Base-by-base conservation (phyloP, 2,113 vertebrate genomes). In the Datnioides undecimradiatus region DNA sequence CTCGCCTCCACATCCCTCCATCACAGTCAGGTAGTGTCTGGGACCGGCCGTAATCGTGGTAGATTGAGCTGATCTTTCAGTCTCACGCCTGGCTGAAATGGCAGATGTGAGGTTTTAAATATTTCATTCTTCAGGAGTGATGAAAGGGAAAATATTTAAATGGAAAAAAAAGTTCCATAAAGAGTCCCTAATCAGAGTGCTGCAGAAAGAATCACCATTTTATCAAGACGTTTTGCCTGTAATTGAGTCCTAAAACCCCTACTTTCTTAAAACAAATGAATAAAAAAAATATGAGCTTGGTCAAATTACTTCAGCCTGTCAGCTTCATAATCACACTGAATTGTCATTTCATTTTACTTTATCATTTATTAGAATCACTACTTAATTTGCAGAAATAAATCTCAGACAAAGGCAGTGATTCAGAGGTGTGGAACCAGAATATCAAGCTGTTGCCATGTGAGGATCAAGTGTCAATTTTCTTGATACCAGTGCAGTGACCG, bases 41-140 rank as follows among this genome's bases (percentile, higher is more conserved):
- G 75, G 63, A 76, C 77, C 68, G 11, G 33, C 29, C 27, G 8
- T 90, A 86, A 88, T 89, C 23, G 17, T 65, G 19, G 48, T 68
- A 86, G 73, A 90, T 85, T 86, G 83, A 85, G 59, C 71, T 84
- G 81, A 87, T 90, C 73, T 87, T 81, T 90, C 77, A 68, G 40
- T 86, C 85, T 84, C 81, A 85, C 3, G 38, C 66, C 69, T 11
- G 25, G 58, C 45, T 84, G 14, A 54, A 83, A 80, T 80, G 62
- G 69, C 70, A 90, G 62, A 86, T 78, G 85, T 81, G 55, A 81
- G 59, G 0, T 71, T 88, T 85, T 77, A 69, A 80, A 83, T 90
- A 82, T 83, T 84, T 71, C 38, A 69, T 55, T 73, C 59, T 70
- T 81, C 45, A 54, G 51, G 64, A 75, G 23, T 48, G 55, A 83